A percentile compares a stretch with the other conserved stretches of the same genome.
Evolutionary conservation across 2,113 vertebrate species (phyloP).

Genomic region (Crotophaga sulcirostris): DNA sequence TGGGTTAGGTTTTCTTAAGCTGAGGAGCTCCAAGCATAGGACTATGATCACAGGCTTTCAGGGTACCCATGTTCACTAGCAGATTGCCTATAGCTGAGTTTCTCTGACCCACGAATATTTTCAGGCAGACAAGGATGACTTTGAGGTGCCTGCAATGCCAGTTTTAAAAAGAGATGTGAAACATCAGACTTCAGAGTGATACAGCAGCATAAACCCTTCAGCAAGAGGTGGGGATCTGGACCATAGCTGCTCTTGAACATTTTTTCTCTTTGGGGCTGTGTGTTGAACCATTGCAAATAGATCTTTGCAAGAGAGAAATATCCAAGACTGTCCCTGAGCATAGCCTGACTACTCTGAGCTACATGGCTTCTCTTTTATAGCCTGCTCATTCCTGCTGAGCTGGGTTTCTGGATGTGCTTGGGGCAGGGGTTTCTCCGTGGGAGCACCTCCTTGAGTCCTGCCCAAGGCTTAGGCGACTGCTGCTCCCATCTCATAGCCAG

Average conservation of each 20-base stretch:
- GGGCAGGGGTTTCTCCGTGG: not conserved
- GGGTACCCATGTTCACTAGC: not conserved
- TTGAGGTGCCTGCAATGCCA: not conserved
- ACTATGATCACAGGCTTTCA: not conserved
- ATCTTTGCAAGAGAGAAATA: not conserved
- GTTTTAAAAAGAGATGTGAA: not conserved
- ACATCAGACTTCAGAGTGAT: not conserved
- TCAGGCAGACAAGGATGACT: not conserved
- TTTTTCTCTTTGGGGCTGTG: not conserved
- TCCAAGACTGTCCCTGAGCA: not conserved
- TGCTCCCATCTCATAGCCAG: not conserved
- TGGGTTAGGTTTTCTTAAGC: not conserved
- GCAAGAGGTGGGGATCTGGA: not conserved
- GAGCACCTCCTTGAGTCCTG: not conserved
- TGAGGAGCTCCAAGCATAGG: not conserved
- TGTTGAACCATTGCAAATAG: not conserved
- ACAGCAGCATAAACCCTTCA: not conserved
- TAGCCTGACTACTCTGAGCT: not conserved
- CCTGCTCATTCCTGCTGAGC: not conserved
- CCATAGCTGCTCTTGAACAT: not conserved
- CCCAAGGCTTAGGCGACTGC: not conserved
- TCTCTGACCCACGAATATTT: not conserved
- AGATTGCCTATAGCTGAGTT: not conserved
- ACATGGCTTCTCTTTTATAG: not conserved
- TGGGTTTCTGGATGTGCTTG: not conserved